Base-by-base conservation (phyloP, 2,113 vertebrate species). In the Petromus typicus region DNA sequence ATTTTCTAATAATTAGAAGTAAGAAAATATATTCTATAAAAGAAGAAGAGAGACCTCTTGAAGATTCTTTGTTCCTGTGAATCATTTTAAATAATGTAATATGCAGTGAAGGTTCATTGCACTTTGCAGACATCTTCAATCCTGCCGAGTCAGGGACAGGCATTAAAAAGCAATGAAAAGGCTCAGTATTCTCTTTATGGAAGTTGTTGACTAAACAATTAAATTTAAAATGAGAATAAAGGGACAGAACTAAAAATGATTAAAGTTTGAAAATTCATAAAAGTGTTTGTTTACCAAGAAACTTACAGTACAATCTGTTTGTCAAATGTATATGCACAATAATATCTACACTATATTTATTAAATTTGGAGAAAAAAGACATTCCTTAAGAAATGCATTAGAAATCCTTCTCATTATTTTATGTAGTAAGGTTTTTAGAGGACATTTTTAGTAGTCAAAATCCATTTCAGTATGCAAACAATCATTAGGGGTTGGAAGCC, bases 131-230 rank as follows among this genome's bases (percentile, higher is more conserved):
- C 34, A 43, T 71, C 23, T 86, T 27, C 23, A 95, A 8, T 83
- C 6, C 37, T 84, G 34, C 4, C 63, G 87, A 88, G 6, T 27
- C 48, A 84, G 30, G 37, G 2, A 95, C 56, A 89, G 37, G n/a
- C 76, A 32, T 91, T 92, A 88, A 92, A 75, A 85, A 3, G 7
- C 23, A 71, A 86, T 69, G 94, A 93, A 86, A 84, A 0, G 2
- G 17, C 16, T 86, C 14, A 14, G 0, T 85, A 48, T 75, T 95
- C 56, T 89, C 3, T 75, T 94, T 23, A 27, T 69, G 51, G 76
- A 95, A 51, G 17, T 7, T 57, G 37, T 22, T 95, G 48, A 91
- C 85, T 94, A 92, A 69, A 17, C 1, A 66, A 64, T 2, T 94
- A 69, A 90, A 25, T 0, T 8, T n/a, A 45, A 82, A 86, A 61